Percentiles rank a stretch among this genome's conserved stretches.
Evolutionary conservation across 2,888 invertebrate genomes (phyloP).

Genomic region (Dryomyza anilis): DNA sequence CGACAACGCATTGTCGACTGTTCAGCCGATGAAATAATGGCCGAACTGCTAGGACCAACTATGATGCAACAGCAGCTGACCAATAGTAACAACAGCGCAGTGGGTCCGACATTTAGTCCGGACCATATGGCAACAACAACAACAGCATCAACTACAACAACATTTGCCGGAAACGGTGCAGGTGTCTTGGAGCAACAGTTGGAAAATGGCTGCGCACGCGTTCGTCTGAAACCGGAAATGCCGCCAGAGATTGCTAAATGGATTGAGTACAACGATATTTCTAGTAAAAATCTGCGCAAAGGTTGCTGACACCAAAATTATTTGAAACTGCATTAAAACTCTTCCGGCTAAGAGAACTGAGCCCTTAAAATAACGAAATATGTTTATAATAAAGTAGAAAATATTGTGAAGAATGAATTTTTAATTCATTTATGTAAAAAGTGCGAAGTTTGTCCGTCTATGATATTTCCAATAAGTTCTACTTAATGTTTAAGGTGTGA

Average conservation of each 20-base stretch:
- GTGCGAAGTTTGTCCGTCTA: too few relatives aligned
- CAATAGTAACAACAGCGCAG: slow-evolving; percentile 42
- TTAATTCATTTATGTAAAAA: too few relatives aligned
- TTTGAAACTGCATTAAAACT: too few relatives aligned
- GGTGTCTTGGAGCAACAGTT: slow-evolving; percentile 28
- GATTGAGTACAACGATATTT: slow-evolving; percentile 74
- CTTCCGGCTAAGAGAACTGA: neutral
- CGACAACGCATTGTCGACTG: slow-evolving; percentile 63
- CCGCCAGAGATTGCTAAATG: slow-evolving; percentile 71
- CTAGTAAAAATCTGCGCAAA: slow-evolving; percentile 69
- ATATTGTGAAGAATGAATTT: neutral
- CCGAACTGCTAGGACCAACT: slow-evolving; percentile 54
- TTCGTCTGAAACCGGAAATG: slow-evolving; percentile 65
- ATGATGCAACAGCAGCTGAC: slow-evolving; percentile 44
- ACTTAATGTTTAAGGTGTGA: too few relatives aligned
- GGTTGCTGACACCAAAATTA: slow-evolving; percentile 40
- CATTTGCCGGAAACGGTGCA: neutral
- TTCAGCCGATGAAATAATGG: slow-evolving; percentile 63
- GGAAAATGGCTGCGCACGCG: slow-evolving; percentile 52
- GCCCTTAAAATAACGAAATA: neutral
- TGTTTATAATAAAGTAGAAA: neutral
- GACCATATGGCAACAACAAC: slow-evolving; percentile 34
- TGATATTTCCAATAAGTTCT: too few relatives aligned
- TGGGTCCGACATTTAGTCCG: slow-evolving; percentile 46
- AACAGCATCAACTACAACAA: too few relatives aligned